Percentiles rank a stretch among this genome's conserved stretches.
Conservation (phyloP, 2,888 invertebrate genomes). For the Platynereis dumerilii region DNA sequence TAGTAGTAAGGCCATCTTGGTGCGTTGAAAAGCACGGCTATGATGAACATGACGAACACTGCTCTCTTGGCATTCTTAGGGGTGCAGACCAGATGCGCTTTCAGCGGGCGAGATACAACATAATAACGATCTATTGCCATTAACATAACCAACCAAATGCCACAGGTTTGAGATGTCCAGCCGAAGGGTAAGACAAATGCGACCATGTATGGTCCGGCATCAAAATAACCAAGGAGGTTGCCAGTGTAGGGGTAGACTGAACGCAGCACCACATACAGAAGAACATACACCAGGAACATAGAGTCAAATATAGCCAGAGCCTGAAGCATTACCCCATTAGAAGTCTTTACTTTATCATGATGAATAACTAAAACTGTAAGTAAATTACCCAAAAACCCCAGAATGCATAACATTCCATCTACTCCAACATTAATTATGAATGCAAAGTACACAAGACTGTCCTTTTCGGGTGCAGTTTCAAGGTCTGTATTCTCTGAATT, state of each 20-base stretch:
- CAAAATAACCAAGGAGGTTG: background rate
- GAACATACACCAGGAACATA: constrained; percentile 22
- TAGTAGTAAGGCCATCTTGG: constrained; percentile 25
- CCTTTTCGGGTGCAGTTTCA: background rate
- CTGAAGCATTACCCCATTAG: constrained; percentile 23
- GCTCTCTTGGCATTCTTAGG: constrained; percentile 13
- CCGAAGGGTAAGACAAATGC: constrained; percentile 22
- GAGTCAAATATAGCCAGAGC: constrained; percentile 26
- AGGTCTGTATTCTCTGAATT: no score
- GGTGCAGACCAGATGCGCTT: constrained; percentile 15
- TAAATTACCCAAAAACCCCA: constrained; percentile 21
- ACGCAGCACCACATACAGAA: constrained; percentile 23
- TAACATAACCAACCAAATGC: constrained; percentile 24
- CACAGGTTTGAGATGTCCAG: constrained; percentile 26
- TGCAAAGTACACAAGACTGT: constrained; percentile 5
- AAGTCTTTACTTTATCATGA: constrained; percentile 10
- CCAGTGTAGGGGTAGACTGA: constrained; percentile 20
- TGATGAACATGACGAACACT: background rate
- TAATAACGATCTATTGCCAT: constrained; percentile 27
- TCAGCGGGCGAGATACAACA: constrained; percentile 20
- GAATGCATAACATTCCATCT: constrained; percentile 19
- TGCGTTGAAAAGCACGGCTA: constrained; percentile 19
- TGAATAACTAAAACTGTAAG: constrained; percentile 20
- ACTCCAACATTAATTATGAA: constrained; percentile 22
- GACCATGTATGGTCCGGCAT: constrained; percentile 17